These are phyloP conservation scores for Aplodontia rufa DNA, from an alignment of 2,113 vertebrate species.

Conservation along the genomic window DNA sequence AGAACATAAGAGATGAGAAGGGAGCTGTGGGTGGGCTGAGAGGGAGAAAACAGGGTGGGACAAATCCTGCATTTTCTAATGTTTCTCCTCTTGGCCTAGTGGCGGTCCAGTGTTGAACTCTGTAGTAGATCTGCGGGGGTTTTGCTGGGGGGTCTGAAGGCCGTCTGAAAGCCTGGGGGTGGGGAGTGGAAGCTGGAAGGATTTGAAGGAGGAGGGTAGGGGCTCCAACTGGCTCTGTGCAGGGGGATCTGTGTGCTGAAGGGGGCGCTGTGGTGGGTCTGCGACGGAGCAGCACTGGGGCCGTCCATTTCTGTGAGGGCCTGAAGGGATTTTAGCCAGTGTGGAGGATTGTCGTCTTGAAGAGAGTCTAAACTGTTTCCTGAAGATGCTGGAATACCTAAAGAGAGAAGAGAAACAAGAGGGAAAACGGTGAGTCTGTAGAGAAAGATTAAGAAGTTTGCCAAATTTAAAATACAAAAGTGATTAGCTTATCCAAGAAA, in stretches of 20 bases:
- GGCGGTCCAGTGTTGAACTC: conserved; percentile 97
- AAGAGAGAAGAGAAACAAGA: conserved; percentile 74
- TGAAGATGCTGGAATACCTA: conserved; percentile 95
- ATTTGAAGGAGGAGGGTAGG: conserved; percentile 94
- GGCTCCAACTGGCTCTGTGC: conserved; percentile 98
- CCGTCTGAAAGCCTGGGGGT: conserved; percentile 98
- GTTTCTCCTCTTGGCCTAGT: conserved; percentile 92
- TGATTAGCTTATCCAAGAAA: conserved; percentile 74
- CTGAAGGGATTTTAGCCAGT: conserved; percentile 99
- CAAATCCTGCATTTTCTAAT: conserved; percentile 91
- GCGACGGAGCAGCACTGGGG: conserved; percentile 89
- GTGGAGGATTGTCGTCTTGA: conserved; percentile 99
- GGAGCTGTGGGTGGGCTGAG: conserved; percentile 81
- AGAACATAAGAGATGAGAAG: conserved; percentile 89
- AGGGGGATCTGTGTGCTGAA: conserved; percentile 96
- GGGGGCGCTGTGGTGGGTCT: conserved; percentile 90
- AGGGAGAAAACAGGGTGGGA: conserved; percentile 85
- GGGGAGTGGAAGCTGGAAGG: conserved; percentile 96
- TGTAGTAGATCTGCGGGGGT: conserved; percentile 99
- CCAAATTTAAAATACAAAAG: conserved; percentile 63
- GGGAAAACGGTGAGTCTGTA: conserved; percentile 76
- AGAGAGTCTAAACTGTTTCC: conserved; percentile 98
- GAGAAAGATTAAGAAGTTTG: conserved; percentile 56
- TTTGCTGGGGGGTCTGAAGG: conserved; percentile 99
- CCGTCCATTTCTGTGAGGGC: conserved; percentile 99